Base-by-base conservation (phyloP, 2,113 vertebrate genomes). In the Tupaia tana region DNA sequence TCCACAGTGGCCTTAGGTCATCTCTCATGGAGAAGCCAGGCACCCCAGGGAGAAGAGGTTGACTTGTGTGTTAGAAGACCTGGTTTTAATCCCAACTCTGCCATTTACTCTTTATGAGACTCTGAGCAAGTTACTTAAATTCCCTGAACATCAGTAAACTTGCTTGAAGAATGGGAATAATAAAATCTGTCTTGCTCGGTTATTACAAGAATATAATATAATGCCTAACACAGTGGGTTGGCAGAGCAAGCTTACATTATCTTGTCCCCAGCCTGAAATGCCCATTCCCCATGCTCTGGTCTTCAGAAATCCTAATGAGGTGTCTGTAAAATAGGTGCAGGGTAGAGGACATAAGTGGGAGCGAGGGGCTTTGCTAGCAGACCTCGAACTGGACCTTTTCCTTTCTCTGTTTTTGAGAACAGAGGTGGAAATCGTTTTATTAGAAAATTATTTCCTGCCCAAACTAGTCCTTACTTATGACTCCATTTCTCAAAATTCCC, bases 401-500 rank as follows among this genome's bases (percentile, higher is more conserved):
- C 14, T 86, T 0, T 79, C 54, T 92, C 11, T 85, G 20, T 71
- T 92, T 93, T 95, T 64, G 84, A 83, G 43, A 86, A 27, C 10
- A 70, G 52, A 88, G 16, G 5, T 81, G 7, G 56, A 94, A 93
- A 83, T 91, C 15, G 31, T 64, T 70, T 86, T 89, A 64, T 29
- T 94, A 27, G 67, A 73, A 84, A 93, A 74, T 34, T 64, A 90
- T 67, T 90, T 96, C 80, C 67, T 24, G 3, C 81, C 27, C 80
- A 89, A 81, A 91, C 27, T 24, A 22, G 19, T 52, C 31, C 43
- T 56, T 59, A 13, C 25, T 91, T 18, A 24, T 8, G 24, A 81
- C 9, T 24, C 31, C 67, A 54, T 43, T 52, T 89, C 73, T 90
- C 67, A n/a, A 80, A 93, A 74, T 43, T 16, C 29, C 20, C 22